Conservation (phyloP, 2,888 invertebrate genomes). For the Pocota personata region DNA sequence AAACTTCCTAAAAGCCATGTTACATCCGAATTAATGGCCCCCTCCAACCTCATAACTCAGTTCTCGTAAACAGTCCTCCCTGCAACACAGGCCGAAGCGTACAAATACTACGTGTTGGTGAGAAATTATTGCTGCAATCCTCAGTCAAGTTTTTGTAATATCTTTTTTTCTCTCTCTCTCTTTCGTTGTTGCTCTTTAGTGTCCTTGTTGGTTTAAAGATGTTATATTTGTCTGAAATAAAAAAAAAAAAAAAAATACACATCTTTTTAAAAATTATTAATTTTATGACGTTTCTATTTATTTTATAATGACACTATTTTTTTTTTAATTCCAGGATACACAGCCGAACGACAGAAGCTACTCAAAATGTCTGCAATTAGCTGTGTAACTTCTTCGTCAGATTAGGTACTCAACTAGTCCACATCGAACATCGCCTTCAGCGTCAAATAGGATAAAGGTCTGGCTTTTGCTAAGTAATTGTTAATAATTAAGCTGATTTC, state of each 20-base stretch:
- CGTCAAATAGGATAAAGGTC: background rate
- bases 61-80: slow-evolving; percentile 29
- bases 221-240: slow-evolving; percentile 1
- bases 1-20: slow-evolving; percentile 51
- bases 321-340: slow-evolving; percentile 19
- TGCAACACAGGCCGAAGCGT: background rate
- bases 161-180: background rate
- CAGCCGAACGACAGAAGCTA: background rate
- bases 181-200: background rate
- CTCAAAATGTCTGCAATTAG: slow-evolving; percentile 2
- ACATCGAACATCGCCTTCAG: background rate
- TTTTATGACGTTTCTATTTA: no score
- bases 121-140: slow-evolving; percentile 58
- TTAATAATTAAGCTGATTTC: slow-evolving; percentile 44
- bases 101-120: slow-evolving; percentile 45
- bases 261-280: no score
- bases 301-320: no score
- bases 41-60: slow-evolving; percentile 56
- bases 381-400: background rate
- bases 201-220: slow-evolving; percentile 10
- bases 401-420: background rate
- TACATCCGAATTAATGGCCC: slow-evolving; percentile 62
- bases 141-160: slow-evolving; percentile 50
- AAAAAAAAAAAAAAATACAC: slow-evolving; percentile 39
- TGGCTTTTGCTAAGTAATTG: slow-evolving; percentile 30